phyloP scores from a whole-genome alignment of 2,113 vertebrate genomes.

The Chascanopsetta lugubris region DNA sequence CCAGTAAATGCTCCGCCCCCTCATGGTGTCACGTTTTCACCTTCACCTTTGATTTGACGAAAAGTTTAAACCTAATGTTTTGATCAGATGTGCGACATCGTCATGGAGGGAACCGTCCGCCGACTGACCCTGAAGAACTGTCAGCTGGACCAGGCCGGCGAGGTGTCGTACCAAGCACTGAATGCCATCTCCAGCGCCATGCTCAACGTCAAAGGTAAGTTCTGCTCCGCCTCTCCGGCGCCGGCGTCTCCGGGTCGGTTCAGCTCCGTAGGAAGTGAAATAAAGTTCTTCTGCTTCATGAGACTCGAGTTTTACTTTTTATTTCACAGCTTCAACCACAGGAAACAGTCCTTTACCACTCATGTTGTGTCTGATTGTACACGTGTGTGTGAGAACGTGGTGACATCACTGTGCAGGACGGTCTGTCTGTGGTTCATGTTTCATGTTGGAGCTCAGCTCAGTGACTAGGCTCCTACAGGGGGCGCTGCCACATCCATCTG shows the following conservation, averaged over 20 bases:
- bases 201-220: slow-evolving; percentile 93
- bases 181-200: slow-evolving; percentile 92
- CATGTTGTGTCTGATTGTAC: too few relatives aligned
- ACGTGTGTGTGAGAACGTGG: not conserved
- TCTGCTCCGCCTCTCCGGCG: not conserved
- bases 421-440: not conserved
- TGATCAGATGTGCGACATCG: slow-evolving; percentile 92
- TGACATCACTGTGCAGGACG: not conserved
- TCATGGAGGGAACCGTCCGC: slow-evolving; percentile 87
- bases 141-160: slow-evolving; percentile 93
- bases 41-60: not conserved
- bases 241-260: not conserved
- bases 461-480: not conserved
- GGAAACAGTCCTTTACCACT: too few relatives aligned
- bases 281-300: slow-evolving; percentile 23
- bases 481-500: not conserved
- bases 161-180: slow-evolving; percentile 92
- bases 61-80: not conserved
- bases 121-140: slow-evolving; percentile 90
- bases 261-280: slow-evolving; percentile 31
- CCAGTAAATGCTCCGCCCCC: slow-evolving; percentile 85
- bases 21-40: not conserved
- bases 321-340: not conserved
- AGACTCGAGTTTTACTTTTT: slow-evolving; percentile 47
- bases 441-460: not conserved